Evolutionary conservation across 2,113 vertebrate genomes (phyloP).

Genomic region (Sinocyclocheilus anophthalmus): DNA sequence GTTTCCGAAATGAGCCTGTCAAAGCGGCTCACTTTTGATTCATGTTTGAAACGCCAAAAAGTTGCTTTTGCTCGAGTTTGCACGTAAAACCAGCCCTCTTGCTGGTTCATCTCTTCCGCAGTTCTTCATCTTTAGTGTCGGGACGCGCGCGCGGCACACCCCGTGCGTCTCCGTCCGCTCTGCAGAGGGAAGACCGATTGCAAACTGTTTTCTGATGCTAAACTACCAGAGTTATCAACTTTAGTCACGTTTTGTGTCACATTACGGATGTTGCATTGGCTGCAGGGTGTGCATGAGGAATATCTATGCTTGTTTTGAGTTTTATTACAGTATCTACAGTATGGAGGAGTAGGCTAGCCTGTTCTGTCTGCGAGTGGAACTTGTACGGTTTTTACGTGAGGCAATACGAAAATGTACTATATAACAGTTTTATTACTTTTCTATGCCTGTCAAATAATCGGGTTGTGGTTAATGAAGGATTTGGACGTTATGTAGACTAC

Average conservation of each 20-base stretch:
- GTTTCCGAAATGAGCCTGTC: background rate
- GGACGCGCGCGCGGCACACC: slow-evolving; percentile 47
- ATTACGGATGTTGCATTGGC: background rate
- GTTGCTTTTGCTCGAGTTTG: slow-evolving; percentile 26
- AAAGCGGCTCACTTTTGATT: slow-evolving; percentile 29
- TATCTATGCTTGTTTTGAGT: background rate
- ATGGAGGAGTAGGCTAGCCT: background rate
- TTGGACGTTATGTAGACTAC: too few species aligned
- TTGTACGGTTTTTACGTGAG: slow-evolving; percentile 10
- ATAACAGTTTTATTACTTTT: background rate
- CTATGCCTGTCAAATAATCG: background rate
- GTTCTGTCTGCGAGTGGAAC: slow-evolving; percentile 9
- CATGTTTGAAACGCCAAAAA: slow-evolving; percentile 13
- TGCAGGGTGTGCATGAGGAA: background rate
- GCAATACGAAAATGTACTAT: background rate
- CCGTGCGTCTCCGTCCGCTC: slow-evolving; percentile 22
- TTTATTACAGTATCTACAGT: background rate
- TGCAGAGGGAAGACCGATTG: slow-evolving; percentile 18
- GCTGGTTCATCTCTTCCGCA: background rate
- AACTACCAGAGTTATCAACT: slow-evolving; percentile 10
- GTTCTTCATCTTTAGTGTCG: slow-evolving; percentile 30
- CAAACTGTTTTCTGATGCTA: background rate
- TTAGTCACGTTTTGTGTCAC: background rate
- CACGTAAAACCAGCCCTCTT: background rate
- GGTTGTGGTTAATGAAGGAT: too few species aligned